Base-by-base conservation (phyloP, 2,113 vertebrate species). In the Uria aalge region DNA sequence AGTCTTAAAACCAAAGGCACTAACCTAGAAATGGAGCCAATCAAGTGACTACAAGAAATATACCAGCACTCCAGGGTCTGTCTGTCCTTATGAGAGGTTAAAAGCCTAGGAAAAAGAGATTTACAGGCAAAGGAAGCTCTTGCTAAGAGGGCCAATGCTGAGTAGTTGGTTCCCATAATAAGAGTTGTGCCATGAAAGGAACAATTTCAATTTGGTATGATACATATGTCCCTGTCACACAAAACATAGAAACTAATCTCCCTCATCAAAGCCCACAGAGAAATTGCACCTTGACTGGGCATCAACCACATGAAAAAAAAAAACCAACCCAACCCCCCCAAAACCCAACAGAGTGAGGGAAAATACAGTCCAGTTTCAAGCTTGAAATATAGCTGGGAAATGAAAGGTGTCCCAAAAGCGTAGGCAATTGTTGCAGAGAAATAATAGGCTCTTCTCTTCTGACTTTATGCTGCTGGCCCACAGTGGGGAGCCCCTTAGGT, bases 301-400 rank as follows among this genome's bases (percentile, higher is more conserved):
- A 71, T 23, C 19, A 80, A n/a, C 10, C 10, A 55, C 4, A 15
- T 38, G 4, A 2, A 32, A 62, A 36, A 17, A 21, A 40, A 38
- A 45, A 34, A 34, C n/a, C n/a, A 24, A 45, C 3, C 4, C 1
- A 2, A 6, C 0, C 4, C 3, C 4, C 1, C 3, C 6, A 22
- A 56, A 75, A 32, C 2, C 1, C 66, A 36, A 9, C 12, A 57
- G 15, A 53, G 12, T 5, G 6, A 85, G 6, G 8, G 30, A 56
- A 68, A 85, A 32, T 55, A 64, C 20, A 50, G 24, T n/a, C 52
- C 14, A 6, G 22, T 57, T 85, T 55, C 15, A 41, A n/a, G 12
- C 24, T 7, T 68, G 60, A 82, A 72, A 3, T 8, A 4, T 9
- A 76, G 11, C 13, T 40, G 56, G 32, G 34, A 32, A 48, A 27